Base-by-base conservation (phyloP, 2,888 invertebrate species). In the Oeneis ivallda region DNA sequence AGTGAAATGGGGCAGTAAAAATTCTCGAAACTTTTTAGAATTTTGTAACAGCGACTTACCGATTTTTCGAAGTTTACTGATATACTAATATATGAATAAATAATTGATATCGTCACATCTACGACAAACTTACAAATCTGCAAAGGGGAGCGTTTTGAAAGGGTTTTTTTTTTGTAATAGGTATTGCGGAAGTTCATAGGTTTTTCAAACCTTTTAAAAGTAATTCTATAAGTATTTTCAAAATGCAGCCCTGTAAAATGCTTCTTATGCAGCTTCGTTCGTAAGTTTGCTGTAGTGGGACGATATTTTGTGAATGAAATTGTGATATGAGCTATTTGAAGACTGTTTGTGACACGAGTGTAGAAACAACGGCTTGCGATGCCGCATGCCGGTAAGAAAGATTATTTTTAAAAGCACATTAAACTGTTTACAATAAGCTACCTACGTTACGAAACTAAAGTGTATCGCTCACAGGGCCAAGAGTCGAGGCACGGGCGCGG, bases 261-360 rank as follows among this genome's bases (percentile, higher is more conserved):
- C 26, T 4, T 26, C 3, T 26, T 1, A 4, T 26, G 26, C 26
- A 26, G 26, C 26, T 26, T 26, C 26, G 26, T 26, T 26, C 26
- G 26, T 26, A 26, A 26, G 26, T 26, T 26, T 26, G 26, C 26
- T 5, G 26, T 26, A 26, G 5, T 4, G 2, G 26, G 1, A 26
- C 32, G 7, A 45, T 52, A 43, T 65, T 41, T 60, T 56, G 56
- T 45, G 62, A 52, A 62, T 62, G 67, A 67, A 62, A 71, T 78
- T 79, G 79, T 79, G 80, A 79, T 79, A 77, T 72, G 72, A 74
- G 66, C 64, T 70, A 65, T 59, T 66, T 59, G 62, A 69, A 71
- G 70, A 69, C 62, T 56, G 65, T 54, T 57, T 62, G 61, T 47
- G 41, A 64, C 49, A 52, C 64, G 62, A 45, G 37, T 45, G 15